These are phyloP conservation scores for Trachemys scripta DNA, from an alignment of 2,113 vertebrate species.

Conservation along the genomic window DNA sequence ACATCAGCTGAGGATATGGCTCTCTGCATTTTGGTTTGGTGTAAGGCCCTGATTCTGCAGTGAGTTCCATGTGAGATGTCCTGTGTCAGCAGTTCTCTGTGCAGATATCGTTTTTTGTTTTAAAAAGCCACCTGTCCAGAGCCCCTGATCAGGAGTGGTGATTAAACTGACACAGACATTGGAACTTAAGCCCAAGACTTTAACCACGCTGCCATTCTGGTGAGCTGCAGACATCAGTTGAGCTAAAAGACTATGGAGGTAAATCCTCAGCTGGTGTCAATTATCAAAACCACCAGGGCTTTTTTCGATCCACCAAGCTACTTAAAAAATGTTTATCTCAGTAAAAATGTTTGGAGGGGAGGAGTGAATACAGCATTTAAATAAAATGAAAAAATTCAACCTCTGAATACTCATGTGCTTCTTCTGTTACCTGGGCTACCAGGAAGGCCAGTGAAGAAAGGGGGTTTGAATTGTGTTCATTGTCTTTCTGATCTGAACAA, in stretches of 20 bases:
- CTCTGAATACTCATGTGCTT: not conserved
- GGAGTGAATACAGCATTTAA: not conserved
- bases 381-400: not conserved
- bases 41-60: not conserved
- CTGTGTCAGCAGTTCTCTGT: not conserved
- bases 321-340: not conserved
- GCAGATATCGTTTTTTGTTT: not conserved
- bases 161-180: too few species aligned
- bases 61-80: not conserved
- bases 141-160: too few species aligned
- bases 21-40: not conserved
- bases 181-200: too few species aligned
- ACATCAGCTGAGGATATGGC: not conserved
- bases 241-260: not conserved
- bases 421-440: not conserved
- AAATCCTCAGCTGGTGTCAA: not conserved
- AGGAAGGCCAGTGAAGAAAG: not conserved
- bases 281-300: not conserved
- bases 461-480: constrained; percentile 32
- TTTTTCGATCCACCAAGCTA: not conserved
- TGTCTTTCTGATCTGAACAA: constrained; percentile 42
- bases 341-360: not conserved
- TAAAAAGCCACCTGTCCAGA: too few species aligned
- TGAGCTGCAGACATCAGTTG: not conserved
- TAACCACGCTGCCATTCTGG: too few species aligned